Base-by-base conservation (phyloP, 2,113 vertebrate species). In the Barbus barbus region DNA sequence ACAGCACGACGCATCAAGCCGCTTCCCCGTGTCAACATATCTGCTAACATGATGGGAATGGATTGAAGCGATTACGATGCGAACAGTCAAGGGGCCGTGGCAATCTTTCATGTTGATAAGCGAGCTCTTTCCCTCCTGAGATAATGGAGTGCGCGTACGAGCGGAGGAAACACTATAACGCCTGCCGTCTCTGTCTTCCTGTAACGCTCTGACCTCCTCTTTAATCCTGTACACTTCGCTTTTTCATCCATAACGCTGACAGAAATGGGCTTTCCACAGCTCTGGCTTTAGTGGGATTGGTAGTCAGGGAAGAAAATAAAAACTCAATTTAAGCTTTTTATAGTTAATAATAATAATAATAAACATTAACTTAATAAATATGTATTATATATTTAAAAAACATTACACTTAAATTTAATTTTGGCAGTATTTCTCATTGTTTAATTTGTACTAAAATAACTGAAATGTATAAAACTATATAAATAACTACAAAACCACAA, bases 61-160 rank as follows among this genome's bases (percentile, higher is more conserved):
- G 87, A 92, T 89, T 88, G 88, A 88, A 91, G 89, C 88, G 90
- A 93, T 93, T 93, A 90, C 88, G 81, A 89, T 81, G 80, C 75
- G 78, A 87, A 89, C 77, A 85, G 90, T 81, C 78, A 56, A 88
- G 85, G 85, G 88, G 90, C 86, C 90, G 89, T 91, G 88, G 83
- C 90, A 93, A 90, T 92, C 85, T 91, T 91, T 92, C 89, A 90
- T 88, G 93, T 90, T 90, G 90, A 92, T 91, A 92, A 92, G 92
- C 83, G 63, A 65, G 44, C 71, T 82, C 84, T 86, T 85, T 79
- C 78, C 24, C 73, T 31, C 1, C 46, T 82, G 84, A 91, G 88
- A 91, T 90, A 89, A 89, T 81, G 56, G 82, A 60, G 63, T 63
- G 28, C 73, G 58, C 76, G 38, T 31, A 69, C 69, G 79, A 28